Base-by-base conservation (phyloP, 2,797 vertebrate species). In the Chloroceryle inda region DNA sequence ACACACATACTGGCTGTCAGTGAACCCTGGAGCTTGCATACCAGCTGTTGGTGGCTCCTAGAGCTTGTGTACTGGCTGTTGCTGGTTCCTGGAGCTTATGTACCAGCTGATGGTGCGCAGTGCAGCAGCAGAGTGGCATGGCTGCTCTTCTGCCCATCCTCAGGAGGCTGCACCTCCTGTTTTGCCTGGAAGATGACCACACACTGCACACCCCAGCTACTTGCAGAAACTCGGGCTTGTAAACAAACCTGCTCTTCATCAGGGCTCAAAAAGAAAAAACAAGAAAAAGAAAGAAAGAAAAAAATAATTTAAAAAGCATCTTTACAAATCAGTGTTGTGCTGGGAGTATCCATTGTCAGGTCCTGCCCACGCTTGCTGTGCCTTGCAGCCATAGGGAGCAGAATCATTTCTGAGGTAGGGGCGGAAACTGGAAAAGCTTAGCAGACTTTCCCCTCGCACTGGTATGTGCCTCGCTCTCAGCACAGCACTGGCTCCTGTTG, bases 71-170 rank as follows among this genome's bases (percentile, higher is more conserved):
- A 24, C 42, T 33, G 26, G 24, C 23, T 17, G 0, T 42, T 1
- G 0, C 42, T 75, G 55, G 38, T 9, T 88, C n/a, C 1, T 1
- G 10, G 18, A 87, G 37, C 19, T 61, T 31, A 11, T 0, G 0
- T 42, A 24, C 50, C 11, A 5, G 21, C 26, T 19, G 0, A 22
- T 0, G 0, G 52, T 76, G 55, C 45, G 44, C 9, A 22, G 19
- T 37, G 20, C 1, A 1, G 37, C 16, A 31, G 59, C 45, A 35
- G 55, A 69, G 71, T 7, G 7, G 17, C 8, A 11, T 4, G 9
- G 35, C 40, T 68, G 69, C 40, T 42, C 47, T 86, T 63, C 55
- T 89, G 33, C 40, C 69, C 7, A 1, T 83, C 37, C 58, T 73
- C 2, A 1, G 62, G 73, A 56, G 76, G 42, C 56, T 17, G 4